These are phyloP conservation scores for Ptychodera flava DNA, from an alignment of 35 echinoderm and acorn worm genomes.

Conservation along the genomic window DNA sequence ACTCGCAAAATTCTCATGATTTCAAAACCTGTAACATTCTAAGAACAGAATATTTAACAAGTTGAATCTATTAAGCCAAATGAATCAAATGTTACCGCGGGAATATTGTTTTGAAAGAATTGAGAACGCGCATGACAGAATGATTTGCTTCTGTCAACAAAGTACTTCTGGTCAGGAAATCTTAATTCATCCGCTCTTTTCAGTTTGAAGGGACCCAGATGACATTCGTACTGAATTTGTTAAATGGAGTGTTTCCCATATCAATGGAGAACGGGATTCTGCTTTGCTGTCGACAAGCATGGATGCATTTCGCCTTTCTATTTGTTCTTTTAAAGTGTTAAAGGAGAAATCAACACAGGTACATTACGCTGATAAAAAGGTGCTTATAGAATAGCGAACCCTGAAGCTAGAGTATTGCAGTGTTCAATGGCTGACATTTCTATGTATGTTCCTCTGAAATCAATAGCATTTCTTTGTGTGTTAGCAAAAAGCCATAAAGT, in stretches of 20 bases:
- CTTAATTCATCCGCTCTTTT: background rate
- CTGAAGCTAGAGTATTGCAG: background rate
- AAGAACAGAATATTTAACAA: no score
- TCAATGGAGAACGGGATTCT: no score
- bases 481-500: background rate
- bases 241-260: background rate
- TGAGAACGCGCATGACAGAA: no score
- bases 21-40: no score
- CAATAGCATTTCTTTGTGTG: background rate
- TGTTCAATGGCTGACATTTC: background rate
- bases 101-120: no score
- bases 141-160: background rate
- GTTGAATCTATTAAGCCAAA: no score
- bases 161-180: background rate
- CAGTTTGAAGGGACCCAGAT: background rate
- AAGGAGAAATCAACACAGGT: background rate
- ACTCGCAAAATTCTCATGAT: no score
- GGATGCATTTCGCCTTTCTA: background rate
- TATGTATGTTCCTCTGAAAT: background rate
- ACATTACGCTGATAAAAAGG: background rate
- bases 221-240: background rate
- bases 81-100: no score
- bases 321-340: background rate
- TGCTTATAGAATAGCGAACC: background rate
- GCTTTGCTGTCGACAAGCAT: no score